Conservation (phyloP, 2,888 invertebrate species). For the Drosophila yooni region DNA sequence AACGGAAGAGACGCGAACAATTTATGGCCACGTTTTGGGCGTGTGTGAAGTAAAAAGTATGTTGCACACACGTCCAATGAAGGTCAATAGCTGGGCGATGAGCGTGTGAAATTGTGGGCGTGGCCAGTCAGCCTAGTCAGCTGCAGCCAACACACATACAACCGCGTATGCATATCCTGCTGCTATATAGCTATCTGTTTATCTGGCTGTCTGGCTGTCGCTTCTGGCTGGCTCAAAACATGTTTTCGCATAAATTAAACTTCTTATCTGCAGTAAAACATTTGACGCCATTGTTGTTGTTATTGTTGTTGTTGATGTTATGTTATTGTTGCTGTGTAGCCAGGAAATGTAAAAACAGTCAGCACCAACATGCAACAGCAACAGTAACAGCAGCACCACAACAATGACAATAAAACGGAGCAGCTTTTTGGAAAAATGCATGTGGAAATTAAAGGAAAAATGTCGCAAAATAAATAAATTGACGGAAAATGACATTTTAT, state of each 20-base stretch:
- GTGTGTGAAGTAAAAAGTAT: slow-evolving; percentile 51
- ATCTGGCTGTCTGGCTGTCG: slow-evolving; percentile 56
- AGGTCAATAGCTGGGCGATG: slow-evolving; percentile 66
- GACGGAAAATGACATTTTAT: slow-evolving; percentile 65
- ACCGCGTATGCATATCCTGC: slow-evolving; percentile 14
- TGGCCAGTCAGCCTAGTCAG: slow-evolving; percentile 53
- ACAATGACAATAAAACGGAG: slow-evolving; percentile 34
- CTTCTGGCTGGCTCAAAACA: slow-evolving; percentile 68
- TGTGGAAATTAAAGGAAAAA: slow-evolving; percentile 34
- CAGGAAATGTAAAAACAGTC: slow-evolving; percentile 60
- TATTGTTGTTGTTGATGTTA: slow-evolving; percentile 33
- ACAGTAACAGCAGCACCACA: slow-evolving; percentile 24
- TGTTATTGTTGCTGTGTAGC: slow-evolving; percentile 41
- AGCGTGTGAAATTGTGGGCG: slow-evolving; percentile 65
- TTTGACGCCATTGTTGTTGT: slow-evolving; percentile 69
- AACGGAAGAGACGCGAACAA: slow-evolving; percentile 60
- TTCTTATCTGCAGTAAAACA: slow-evolving; percentile 81
- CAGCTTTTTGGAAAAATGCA: slow-evolving; percentile 20
- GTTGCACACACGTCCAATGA: slow-evolving; percentile 49
- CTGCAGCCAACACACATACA: slow-evolving; percentile 25
- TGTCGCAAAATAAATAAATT: slow-evolving; percentile 61
- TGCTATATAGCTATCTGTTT: slow-evolving; percentile 47
- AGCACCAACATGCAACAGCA: slow-evolving; percentile 23
- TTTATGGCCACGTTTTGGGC: slow-evolving; percentile 63
- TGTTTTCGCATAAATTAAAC: slow-evolving; percentile 83